phyloP scores from a whole-genome alignment of 2,888 invertebrate genomes.

The Polymixis flavicincta region DNA sequence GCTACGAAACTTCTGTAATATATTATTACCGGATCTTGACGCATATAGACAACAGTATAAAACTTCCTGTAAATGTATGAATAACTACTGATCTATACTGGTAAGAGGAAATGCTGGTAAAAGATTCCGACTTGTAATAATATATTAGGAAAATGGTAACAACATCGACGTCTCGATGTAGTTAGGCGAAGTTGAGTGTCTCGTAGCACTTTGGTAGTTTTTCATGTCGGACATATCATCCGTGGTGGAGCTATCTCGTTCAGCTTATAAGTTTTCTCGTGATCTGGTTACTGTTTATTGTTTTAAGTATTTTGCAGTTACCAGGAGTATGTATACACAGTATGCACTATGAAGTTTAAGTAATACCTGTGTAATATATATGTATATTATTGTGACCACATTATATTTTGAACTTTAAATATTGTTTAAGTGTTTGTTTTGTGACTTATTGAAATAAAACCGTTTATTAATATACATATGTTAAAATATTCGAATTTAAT shows the following conservation, averaged over 20 bases:
- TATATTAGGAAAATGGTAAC: conserved; percentile 39
- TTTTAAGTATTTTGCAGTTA: conserved; percentile 73
- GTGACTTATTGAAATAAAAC: conserved; percentile 89
- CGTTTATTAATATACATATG: conserved; percentile 91
- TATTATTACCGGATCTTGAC: conserved; percentile 47
- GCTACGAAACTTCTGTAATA: conserved; percentile 47
- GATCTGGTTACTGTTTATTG: conserved; percentile 66
- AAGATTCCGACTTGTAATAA: conserved; percentile 44
- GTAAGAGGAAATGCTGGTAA: conserved; percentile 4
- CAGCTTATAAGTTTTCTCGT: conserved; percentile 70
- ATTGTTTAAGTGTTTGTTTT: conserved; percentile 83
- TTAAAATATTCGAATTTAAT: conserved; percentile 91
- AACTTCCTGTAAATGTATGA: conserved; percentile 35
- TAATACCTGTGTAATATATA: conserved; percentile 76
- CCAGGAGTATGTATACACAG: conserved; percentile 66
- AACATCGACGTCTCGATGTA: conserved; percentile 23
- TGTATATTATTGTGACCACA: conserved; percentile 79
- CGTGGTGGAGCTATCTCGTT: conserved; percentile 61
- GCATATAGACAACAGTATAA: conserved; percentile 15
- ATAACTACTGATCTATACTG: conserved; percentile 25
- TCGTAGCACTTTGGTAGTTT: conserved; percentile 44
- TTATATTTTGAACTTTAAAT: conserved; percentile 82
- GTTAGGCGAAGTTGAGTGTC: conserved; percentile 13
- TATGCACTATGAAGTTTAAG: conserved; percentile 75
- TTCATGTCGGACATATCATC: conserved; percentile 76